These are phyloP conservation scores for Sipunculus nudus DNA, from an alignment of 2,888 invertebrate species.

Conservation along the genomic window DNA sequence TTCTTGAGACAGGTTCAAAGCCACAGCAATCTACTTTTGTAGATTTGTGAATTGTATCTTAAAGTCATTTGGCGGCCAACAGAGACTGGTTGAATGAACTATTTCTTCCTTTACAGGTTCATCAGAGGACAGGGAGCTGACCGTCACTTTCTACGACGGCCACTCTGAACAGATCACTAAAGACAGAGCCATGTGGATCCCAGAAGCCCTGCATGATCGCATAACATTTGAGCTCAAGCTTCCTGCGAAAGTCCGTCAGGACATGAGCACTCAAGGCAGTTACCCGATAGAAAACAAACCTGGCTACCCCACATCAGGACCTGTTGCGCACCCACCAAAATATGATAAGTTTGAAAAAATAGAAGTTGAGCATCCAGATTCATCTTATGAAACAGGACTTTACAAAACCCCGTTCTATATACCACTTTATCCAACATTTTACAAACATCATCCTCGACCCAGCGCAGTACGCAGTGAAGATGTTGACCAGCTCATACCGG, in stretches of 20 bases:
- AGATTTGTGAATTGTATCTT: no score
- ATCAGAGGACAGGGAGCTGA: constrained; percentile 48
- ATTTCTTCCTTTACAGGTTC: constrained; percentile 44
- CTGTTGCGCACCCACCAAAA: constrained; percentile 49
- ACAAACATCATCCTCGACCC: constrained; percentile 11
- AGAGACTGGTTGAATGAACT: no score
- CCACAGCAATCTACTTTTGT: no score
- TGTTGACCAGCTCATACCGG: constrained; percentile 44
- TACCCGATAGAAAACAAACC: constrained; percentile 55
- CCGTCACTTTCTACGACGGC: constrained; percentile 61
- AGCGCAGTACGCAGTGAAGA: constrained; percentile 43
- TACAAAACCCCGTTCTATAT: constrained; percentile 43
- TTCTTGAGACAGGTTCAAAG: no score
- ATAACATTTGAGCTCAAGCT: constrained; percentile 60
- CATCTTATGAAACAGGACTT: constrained; percentile 41
- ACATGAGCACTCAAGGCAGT: constrained; percentile 46
- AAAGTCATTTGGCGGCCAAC: no score
- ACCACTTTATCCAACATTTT: constrained; percentile 25
- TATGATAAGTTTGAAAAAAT: constrained; percentile 50
- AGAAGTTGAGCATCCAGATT: constrained; percentile 36
- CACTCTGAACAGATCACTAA: constrained; percentile 50
- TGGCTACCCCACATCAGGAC: constrained; percentile 61
- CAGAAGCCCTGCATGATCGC: constrained; percentile 58
- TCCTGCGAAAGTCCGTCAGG: constrained; percentile 56
- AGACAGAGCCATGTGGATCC: constrained; percentile 61